Evolutionary conservation across 2,888 invertebrate genomes (phyloP).

Genomic region (Tryphoninae sp.): DNA sequence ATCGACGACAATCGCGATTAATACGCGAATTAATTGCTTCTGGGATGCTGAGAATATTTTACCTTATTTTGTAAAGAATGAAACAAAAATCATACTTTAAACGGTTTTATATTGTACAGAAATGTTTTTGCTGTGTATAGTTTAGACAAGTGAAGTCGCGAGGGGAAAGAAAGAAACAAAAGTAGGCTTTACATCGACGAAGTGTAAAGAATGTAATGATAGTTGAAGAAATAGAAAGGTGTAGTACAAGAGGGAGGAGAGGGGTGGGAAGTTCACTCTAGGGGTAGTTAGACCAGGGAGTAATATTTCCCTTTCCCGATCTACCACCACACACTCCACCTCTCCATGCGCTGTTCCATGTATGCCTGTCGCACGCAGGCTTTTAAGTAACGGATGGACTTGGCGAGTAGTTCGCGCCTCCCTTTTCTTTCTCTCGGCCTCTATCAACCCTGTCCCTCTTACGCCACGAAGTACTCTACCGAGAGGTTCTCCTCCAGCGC

Average conservation of each 20-base stretch:
- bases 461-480: slow-evolving; percentile 3
- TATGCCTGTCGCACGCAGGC: slow-evolving; percentile 65
- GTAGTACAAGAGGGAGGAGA: slow-evolving; percentile 10
- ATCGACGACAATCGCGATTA: slow-evolving; percentile 11
- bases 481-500: slow-evolving; percentile 13
- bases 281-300: slow-evolving; percentile 33
- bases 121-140: too few relatives aligned
- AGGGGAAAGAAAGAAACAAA: not conserved
- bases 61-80: too few relatives aligned
- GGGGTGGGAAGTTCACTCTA: slow-evolving; percentile 3
- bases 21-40: not conserved
- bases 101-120: too few relatives aligned
- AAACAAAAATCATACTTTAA: too few relatives aligned
- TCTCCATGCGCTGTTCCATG: slow-evolving; percentile 16
- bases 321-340: slow-evolving; percentile 13
- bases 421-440: slow-evolving; percentile 20
- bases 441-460: slow-evolving; percentile 8
- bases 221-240: slow-evolving; percentile 29
- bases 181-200: slow-evolving; percentile 17
- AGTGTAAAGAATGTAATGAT: slow-evolving; percentile 43
- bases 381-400: slow-evolving; percentile 68
- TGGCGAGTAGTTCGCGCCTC: slow-evolving; percentile 61
- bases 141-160: too few relatives aligned
- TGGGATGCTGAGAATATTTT: too few relatives aligned
- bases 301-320: slow-evolving; percentile 13